Evolutionary conservation across 2,113 vertebrate genomes (phyloP).

Genomic region (Paralichthys olivaceus): DNA sequence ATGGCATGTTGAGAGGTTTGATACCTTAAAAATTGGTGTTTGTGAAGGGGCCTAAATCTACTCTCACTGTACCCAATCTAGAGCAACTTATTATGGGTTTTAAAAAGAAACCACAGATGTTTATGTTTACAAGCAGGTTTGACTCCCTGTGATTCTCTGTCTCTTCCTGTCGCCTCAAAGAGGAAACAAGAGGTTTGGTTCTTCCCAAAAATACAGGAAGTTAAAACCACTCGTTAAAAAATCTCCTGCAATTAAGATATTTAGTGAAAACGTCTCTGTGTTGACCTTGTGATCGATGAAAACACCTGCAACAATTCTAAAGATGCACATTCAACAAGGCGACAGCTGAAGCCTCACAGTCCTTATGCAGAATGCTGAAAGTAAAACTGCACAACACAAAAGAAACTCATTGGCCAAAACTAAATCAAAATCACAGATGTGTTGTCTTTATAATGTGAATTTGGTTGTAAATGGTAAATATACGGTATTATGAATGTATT

Average conservation of each 20-base stretch:
- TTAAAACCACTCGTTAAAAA: too few species aligned
- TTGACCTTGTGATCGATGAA: too few species aligned
- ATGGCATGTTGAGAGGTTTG: not conserved
- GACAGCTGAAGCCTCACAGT: not conserved
- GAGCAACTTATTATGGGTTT: not conserved
- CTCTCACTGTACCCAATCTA: not conserved
- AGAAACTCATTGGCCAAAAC: not conserved
- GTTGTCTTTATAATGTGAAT: not conserved
- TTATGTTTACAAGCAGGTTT: conserved; percentile 19
- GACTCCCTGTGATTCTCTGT: not conserved
- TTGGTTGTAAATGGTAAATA: not conserved
- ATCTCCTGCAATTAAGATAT: too few species aligned
- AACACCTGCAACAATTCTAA: not conserved
- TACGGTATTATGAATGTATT: not conserved
- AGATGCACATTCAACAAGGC: not conserved
- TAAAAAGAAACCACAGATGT: not conserved
- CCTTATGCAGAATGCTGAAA: not conserved
- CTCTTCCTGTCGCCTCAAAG: conserved; percentile 1
- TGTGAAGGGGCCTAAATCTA: not conserved
- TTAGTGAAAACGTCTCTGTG: too few species aligned
- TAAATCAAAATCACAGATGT: not conserved
- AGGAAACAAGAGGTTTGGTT: conserved; percentile 1
- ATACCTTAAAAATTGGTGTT: not conserved
- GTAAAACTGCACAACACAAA: not conserved
- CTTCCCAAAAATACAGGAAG: not conserved